A percentile compares a stretch with the other conserved stretches of the same genome.
These are phyloP conservation scores for Ellobius talpinus DNA, from an alignment of 2,113 vertebrate genomes.

Conservation along the genomic window DNA sequence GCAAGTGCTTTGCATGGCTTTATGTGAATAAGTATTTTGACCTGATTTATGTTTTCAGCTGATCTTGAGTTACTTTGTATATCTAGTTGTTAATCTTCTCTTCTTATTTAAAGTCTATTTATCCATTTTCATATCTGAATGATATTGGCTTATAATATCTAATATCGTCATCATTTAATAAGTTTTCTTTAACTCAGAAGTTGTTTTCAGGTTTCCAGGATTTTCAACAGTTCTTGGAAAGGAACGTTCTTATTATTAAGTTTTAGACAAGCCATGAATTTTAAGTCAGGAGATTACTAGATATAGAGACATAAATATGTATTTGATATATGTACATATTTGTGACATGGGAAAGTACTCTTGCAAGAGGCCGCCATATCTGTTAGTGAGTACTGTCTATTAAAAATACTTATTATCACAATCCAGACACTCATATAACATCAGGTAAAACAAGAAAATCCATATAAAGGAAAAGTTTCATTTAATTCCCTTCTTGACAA, in stretches of 20 bases:
- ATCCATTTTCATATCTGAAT: neutral
- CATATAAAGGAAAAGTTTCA: neutral
- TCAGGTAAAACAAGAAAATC: neutral
- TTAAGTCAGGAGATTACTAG: neutral
- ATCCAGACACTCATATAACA: neutral
- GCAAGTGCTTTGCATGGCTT: neutral
- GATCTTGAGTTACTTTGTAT: neutral
- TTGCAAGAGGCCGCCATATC: neutral
- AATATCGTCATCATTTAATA: neutral
- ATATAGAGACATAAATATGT: neutral
- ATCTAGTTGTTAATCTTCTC: neutral
- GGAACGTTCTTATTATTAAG: neutral
- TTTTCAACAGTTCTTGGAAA: neutral
- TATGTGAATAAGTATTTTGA: neutral
- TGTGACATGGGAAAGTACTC: neutral
- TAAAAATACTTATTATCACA: neutral
- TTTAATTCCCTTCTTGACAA: constrained; percentile 2
- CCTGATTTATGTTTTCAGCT: neutral
- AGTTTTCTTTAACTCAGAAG: neutral
- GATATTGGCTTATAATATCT: neutral
- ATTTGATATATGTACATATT: neutral
- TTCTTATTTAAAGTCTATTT: neutral
- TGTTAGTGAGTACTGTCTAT: neutral
- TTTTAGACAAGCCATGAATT: neutral
- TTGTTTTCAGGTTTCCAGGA: neutral